Base-by-base conservation (phyloP, 2,888 invertebrate species). In the Drosophila nr. perissopoda region DNA sequence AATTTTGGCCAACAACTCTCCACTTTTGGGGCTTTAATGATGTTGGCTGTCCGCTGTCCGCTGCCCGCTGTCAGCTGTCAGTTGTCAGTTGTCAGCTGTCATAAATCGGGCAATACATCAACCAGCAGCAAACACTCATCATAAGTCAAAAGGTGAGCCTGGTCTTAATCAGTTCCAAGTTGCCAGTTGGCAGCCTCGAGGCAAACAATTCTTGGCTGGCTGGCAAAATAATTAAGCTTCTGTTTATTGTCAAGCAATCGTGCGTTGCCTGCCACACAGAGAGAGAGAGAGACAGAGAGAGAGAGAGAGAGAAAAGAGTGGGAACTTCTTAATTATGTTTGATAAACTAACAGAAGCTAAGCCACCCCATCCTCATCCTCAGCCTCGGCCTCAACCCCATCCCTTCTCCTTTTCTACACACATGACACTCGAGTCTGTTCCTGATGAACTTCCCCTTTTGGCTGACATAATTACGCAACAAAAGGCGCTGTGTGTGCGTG, bases 71-170 rank as follows among this genome's bases (percentile, higher is more conserved):
- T 63, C 85, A 72, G 67, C 25, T 75, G 74, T 69, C 70, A 64
- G 72, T 58, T 85, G 86, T 82, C 88, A 76, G 68, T 69, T 88
- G 85, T 86, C 90, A 78, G 72, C 76, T 89, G 89, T 84, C 88
- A 87, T 80, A 78, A 80, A 62, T 80, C 76, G 73, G 65, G 85
- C 79, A 90, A 88, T 90, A 83, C 80, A 90, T 83, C 83, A 83
- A 67, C 7, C 57, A 56, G 59, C 57, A 34, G 67, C 59, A 71
- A 81, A 60, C 67, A 76, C 63, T 66, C 73, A 59, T 90, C 90
- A 88, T 87, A 88, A 90, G 88, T 90, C 90, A 87, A 88, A 89
- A 87, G 90, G 90, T 86, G 88, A 86, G 83, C 82, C 78, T 76
- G 62, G 76, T 69, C 82, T 86, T 80, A 89, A 87, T 83, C 76